Evolutionary conservation across 2,113 vertebrate genomes (phyloP).

Genomic region (Prunella fulvescens): DNA sequence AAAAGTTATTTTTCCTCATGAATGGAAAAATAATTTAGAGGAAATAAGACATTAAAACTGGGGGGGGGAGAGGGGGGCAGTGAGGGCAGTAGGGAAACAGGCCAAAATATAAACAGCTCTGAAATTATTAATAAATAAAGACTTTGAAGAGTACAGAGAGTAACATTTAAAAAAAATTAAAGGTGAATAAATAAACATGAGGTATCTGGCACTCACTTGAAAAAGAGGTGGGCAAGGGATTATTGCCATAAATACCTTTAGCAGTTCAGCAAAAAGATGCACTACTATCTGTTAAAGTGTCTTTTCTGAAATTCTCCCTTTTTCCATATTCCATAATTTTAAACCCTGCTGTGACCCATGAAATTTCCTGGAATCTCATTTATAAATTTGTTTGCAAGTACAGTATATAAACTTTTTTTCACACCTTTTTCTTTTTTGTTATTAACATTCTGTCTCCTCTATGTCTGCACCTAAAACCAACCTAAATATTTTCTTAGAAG

Average conservation of each 20-base stretch:
- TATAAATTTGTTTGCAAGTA: conserved; percentile 51
- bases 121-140: neutral
- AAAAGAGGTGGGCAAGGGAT: neutral
- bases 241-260: conserved; percentile 30
- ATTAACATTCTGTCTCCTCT: conserved; percentile 56
- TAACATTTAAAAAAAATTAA: neutral
- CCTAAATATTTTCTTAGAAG: conserved; percentile 64
- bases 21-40: neutral
- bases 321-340: neutral
- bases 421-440: conserved; percentile 43
- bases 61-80: fast-evolving
- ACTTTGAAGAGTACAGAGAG: neutral
- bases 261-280: neutral
- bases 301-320: neutral
- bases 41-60: neutral
- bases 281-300: conserved; percentile 8
- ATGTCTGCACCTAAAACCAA: conserved; percentile 62
- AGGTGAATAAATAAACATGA: conserved; percentile 7
- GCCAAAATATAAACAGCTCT: neutral
- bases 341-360: conserved; percentile 15
- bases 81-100: neutral
- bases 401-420: conserved; percentile 18
- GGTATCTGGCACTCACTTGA: neutral
- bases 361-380: conserved; percentile 32
- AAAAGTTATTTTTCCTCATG: neutral